Conservation (phyloP, 1,140 invertebrate genomes). For the Sarcophaga bullata region DNA sequence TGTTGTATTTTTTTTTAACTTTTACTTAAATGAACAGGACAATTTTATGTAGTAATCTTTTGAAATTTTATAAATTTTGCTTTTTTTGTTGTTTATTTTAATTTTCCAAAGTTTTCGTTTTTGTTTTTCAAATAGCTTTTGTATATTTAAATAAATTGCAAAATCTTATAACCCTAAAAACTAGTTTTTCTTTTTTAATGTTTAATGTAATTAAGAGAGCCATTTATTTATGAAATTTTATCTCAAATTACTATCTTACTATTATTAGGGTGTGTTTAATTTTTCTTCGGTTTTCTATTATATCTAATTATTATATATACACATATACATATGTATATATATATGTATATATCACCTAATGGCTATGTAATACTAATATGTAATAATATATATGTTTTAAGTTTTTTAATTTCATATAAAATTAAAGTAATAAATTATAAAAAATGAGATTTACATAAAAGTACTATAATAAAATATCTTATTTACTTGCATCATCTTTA, state of each 20-base stretch:
- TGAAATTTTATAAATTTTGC: not conserved
- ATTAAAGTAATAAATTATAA: too few relatives aligned
- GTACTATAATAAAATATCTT: too few relatives aligned
- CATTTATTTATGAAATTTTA: constrained; percentile 11
- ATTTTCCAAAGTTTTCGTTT: not conserved
- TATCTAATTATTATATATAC: not conserved
- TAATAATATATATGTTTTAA: too few relatives aligned
- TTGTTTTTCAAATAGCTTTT: not conserved
- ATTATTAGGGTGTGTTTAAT: not conserved
- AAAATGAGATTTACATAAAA: too few relatives aligned
- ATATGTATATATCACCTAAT: not conserved
- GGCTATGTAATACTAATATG: constrained; percentile 3
- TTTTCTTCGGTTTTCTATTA: constrained; percentile 16
- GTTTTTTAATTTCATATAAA: too few relatives aligned
- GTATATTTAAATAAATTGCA: not conserved
- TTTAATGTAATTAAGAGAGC: not conserved
- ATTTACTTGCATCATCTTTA: too few relatives aligned
- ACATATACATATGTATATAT: not conserved
- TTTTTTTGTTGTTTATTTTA: not conserved
- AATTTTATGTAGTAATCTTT: not conserved
- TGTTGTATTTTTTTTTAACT: not conserved
- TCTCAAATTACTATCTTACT: constrained; percentile 7
- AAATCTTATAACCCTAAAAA: not conserved
- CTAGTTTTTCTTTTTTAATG: not conserved
- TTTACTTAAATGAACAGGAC: too few relatives aligned